Percentiles rank a stretch among this genome's conserved stretches.
phyloP scores from a whole-genome alignment of 2,888 invertebrate species.

The Nemoura dubitans region DNA sequence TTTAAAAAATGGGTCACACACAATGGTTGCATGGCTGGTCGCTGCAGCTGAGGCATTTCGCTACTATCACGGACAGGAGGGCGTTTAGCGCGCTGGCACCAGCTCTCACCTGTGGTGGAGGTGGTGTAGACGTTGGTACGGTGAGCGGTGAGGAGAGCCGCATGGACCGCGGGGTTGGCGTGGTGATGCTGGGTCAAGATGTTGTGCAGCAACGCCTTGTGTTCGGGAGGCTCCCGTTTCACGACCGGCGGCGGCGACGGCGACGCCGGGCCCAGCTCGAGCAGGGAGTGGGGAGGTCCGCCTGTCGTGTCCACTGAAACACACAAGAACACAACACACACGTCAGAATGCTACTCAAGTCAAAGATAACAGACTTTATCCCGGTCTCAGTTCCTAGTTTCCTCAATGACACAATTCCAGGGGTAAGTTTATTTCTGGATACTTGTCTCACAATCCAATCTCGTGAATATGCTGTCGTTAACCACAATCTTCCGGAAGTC shows the following conservation, averaged over 20 bases:
- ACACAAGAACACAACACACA: constrained; percentile 51
- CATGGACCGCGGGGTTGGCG: constrained; percentile 56
- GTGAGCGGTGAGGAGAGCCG: constrained; percentile 60
- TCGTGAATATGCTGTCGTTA: not conserved
- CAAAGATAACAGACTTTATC: not conserved
- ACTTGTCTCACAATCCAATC: not conserved
- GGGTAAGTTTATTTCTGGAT: not conserved
- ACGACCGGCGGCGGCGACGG: constrained; percentile 47
- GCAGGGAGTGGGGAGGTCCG: constrained; percentile 49
- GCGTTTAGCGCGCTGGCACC: not conserved
- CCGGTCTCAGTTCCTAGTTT: not conserved
- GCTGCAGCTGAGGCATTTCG: too few species aligned
- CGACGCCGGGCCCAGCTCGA: constrained; percentile 51
- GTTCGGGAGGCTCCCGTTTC: constrained; percentile 54
- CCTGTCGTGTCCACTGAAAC: constrained; percentile 69
- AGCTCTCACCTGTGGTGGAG: constrained; percentile 66
- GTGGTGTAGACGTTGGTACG: constrained; percentile 73
- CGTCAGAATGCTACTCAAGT: not conserved
- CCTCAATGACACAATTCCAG: not conserved
- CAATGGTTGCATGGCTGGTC: too few species aligned
- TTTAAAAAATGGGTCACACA: not conserved
- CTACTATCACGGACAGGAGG: not conserved
- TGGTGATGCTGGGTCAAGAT: constrained; percentile 70
- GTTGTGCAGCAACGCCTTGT: constrained; percentile 69
- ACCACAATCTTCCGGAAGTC: constrained; percentile 12